Percentiles rank a stretch among this genome's conserved stretches.
Conservation (phyloP, 2,113 vertebrate species). For the Procavia capensis region DNA sequence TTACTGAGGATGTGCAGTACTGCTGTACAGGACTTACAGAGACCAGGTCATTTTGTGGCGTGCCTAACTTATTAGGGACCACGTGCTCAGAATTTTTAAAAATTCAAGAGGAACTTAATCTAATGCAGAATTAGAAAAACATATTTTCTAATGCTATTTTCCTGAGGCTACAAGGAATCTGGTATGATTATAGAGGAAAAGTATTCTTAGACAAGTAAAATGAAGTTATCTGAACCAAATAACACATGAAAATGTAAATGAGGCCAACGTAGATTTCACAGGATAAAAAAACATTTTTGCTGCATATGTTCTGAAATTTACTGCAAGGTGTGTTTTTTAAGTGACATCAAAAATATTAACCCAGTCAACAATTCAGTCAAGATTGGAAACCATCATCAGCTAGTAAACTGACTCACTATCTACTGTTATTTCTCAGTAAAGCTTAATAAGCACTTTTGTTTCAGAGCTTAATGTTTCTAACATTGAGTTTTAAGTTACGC, state of each 20-base stretch:
- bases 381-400: not conserved
- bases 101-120: not conserved
- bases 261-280: constrained; percentile 6
- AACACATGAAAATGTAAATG: not conserved
- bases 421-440: constrained; percentile 44
- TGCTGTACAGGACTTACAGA: not conserved
- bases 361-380: constrained; percentile 32
- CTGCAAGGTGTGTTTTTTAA: constrained; percentile 36
- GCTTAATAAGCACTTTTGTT: constrained; percentile 10
- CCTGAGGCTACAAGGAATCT: not conserved
- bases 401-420: constrained; percentile 52
- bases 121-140: not conserved
- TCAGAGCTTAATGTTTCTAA: constrained; percentile 43
- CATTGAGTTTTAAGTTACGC: constrained; percentile 53
- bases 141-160: constrained; percentile 45
- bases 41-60: not conserved
- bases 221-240: constrained; percentile 4
- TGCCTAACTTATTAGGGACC: not conserved
- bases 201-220: not conserved
- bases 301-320: constrained; percentile 43
- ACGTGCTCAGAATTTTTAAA: not conserved
- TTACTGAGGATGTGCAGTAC: not conserved
- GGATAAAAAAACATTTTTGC: constrained; percentile 23
- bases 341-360: constrained; percentile 50
- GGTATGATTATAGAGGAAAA: not conserved